Evolutionary conservation across 2,888 invertebrate species (phyloP), one percentile per base, ranked within the genome.

Genomic region (Philonicus albiceps): DNA sequence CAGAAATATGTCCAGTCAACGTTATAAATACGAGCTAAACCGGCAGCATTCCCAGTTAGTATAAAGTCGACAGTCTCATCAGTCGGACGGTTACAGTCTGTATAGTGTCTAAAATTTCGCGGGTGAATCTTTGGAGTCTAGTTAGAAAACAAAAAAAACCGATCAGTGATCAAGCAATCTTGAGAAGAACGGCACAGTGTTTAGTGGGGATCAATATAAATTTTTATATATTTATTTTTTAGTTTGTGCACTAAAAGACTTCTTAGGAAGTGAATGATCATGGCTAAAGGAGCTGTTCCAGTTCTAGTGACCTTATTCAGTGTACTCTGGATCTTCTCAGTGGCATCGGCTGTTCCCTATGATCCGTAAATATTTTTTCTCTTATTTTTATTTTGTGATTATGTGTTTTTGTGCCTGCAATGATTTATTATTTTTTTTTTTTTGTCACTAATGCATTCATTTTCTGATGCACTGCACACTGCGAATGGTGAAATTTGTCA

Each of bases 1-100:
- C 85, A 85, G 85, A 85, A 49, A 85, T 74, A n/a, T 72, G 22
- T 73, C 72, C 11, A 16, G 31, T 84, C 16, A n/a, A 84, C 84
- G 8, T 73, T 85, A 85, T 85, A 85, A 85, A 85, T 85, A 73
- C 85, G 30, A 30, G 85, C 73, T 7, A 27, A 16, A 31, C 30
- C 30, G 30, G 40, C 73, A 1, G n/a, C 1, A 13, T 40, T 73
- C 43, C 43, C 55, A 43, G 43, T 85, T 73, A 43, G 72, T 85
- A 6, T 74, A 30, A 80, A 80, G 80, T 31, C 30, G 53, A 64
- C 34, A 83, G 64, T 55, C 64, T 34, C 5, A 64, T 64, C 19
- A 53, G 19, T 30, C 31, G 80, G 49, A 49, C 80, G 80, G 27
- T 80, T 49, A 37, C 22, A 74, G 74, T n/a, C n/a, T 34, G 2